Base-by-base conservation (phyloP, 2,888 invertebrate species). In the Sisyra nigra region DNA sequence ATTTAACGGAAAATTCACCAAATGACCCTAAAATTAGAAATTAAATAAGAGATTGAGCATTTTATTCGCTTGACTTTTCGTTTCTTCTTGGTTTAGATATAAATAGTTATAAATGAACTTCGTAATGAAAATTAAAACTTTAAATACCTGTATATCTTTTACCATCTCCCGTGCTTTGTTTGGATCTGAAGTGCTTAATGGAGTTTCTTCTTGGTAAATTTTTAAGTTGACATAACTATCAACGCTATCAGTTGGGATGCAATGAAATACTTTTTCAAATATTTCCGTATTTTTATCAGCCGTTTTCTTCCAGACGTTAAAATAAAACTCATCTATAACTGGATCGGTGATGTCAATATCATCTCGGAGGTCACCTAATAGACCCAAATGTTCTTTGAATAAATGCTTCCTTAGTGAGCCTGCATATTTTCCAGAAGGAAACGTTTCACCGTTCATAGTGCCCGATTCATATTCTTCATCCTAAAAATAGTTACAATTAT, bases 321-420 rank as follows among this genome's bases (percentile, higher is more conserved):
- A 76, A 61, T 86, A 97, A 67, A 98, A 97, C 10, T 74, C 61
- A 46, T 85, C 79, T 45, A 70, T 68, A 43, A 84, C 72, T 0
- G 91, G 88, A 64, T 97, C 96, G 35, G 72, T 74, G 1, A 94
- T 63, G 52, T 80, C 76, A 8, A 78, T 55, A 14, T 54, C 54
- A 34, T 51, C 52, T 44, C 60, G 56, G 42, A 62, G 58, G 33
- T 63, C 58, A 18, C 62, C 68, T 10, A 74, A 57, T 3, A 78
- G 61, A 3, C 94, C 96, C 40, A 97, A 71, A 62, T 97, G 97
- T 59, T 97, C 97, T 46, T 80, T 72, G 63, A 97, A 94, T 40
- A 97, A 66, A 36, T 83, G 76, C 56, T 80, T 81, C 30, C 97
- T 67, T 13, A 97, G 66, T 8, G 81, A 77, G 1, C 88, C 86